Percentiles rank a stretch among this genome's conserved stretches.
Conservation (phyloP, 2,797 vertebrate genomes). For the Peromyscus nudipes region DNA sequence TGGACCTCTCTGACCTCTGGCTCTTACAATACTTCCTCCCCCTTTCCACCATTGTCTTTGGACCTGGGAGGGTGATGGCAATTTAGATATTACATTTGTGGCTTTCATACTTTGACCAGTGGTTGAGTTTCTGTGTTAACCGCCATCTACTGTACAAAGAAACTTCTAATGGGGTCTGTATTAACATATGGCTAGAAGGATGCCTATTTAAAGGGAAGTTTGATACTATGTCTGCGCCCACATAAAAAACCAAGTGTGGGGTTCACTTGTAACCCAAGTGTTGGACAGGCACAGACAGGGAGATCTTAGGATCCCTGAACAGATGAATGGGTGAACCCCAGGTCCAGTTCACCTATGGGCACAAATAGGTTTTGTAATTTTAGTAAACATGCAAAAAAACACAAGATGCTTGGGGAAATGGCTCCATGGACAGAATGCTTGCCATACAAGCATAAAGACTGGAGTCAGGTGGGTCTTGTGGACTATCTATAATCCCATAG, state of each 20-base stretch:
- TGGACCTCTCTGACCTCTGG: background rate
- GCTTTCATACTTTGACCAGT: background rate
- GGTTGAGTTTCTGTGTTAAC: background rate
- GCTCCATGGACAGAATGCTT: background rate
- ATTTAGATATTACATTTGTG: background rate
- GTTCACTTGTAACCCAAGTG: too few species aligned
- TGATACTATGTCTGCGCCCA: background rate
- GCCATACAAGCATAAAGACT: background rate
- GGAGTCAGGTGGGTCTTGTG: background rate
- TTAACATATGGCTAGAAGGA: background rate
- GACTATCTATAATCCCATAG: background rate
- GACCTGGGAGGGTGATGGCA: background rate
- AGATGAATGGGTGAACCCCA: too few species aligned
- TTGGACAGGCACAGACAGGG: too few species aligned
- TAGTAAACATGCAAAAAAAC: background rate
- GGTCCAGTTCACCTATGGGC: background rate
- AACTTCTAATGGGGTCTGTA: background rate
- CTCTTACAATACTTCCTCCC: background rate
- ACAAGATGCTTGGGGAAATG: background rate
- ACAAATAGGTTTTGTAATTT: background rate
- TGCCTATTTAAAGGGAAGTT: background rate
- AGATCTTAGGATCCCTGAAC: too few species aligned
- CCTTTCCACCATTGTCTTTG: background rate
- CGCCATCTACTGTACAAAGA: background rate
- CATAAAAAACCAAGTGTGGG: too few species aligned